Evolutionary conservation across 2,113 vertebrate species (phyloP), one percentile per base, ranked within the genome.

Genomic region (Sebastes schlegelii): DNA sequence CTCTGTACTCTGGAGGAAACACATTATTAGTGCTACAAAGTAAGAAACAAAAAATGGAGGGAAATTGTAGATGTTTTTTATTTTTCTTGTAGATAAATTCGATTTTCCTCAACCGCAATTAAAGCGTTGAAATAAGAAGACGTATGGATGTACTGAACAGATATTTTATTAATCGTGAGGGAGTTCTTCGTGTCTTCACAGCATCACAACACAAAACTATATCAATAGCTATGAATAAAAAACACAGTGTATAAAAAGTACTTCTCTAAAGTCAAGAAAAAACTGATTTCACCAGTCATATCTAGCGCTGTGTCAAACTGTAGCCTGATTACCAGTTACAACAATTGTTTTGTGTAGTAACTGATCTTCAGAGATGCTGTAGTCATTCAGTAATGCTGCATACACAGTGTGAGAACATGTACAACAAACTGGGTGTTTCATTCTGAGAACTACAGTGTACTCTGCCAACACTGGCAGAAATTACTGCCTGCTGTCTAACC

Each of bases 401-500:
- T 57, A 2, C 55, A 57, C 51, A 57, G 40, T 43, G 52, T 74
- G 40, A 76, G 21, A 80, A 23, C n/a, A 69, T 55, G 13, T 17
- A 68, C 43, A 63, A 45, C 19, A 66, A 72, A 79, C 52, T 71
- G 70, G 48, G 57, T 40, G 14, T 57, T 51, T 61, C n/a, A 14
- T 71, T 78, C 45, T 68, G 57, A 82, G 77, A 81, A 64, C 54
- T n/a, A 14, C 34, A 74, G 57, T 6, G 13, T 9, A 21, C 43
- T 21, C 26, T 26, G 45, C 67, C 77, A 85, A 43, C 52, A 17
- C 74, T 74, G 80, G 17, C 72, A 85, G 60, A 54, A 75, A 54
- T 42, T 8, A 8, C 58, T 54, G 76, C 61, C 70, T 61, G 52
- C 75, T 73, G 61, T 79, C 34, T 74, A 69, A 67, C 73, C 45